These are phyloP conservation scores for Crotalus horridus DNA, from an alignment of 2,113 vertebrate genomes.

Conservation along the genomic window DNA sequence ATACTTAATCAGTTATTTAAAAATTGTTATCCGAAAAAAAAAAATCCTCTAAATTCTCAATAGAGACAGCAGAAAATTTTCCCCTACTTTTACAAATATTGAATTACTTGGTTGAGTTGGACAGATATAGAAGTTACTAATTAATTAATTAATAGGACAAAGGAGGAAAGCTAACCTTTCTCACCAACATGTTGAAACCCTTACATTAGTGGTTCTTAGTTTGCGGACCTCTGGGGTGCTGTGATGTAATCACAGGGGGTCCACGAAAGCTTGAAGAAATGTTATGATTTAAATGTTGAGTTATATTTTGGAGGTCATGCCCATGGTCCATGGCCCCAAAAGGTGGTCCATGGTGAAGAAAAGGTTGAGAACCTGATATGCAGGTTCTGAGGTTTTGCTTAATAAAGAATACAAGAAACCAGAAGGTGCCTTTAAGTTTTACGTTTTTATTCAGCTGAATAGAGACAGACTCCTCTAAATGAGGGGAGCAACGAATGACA, in stretches of 20 bases:
- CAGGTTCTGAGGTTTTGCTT: no score
- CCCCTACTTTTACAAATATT: neutral
- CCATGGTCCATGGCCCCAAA: neutral
- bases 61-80: neutral
- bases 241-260: neutral
- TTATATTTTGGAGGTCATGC: neutral
- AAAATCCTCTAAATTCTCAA: neutral
- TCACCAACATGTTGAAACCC: neutral
- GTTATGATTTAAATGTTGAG: neutral
- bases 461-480: no score
- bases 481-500: no score
- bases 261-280: neutral
- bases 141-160: neutral
- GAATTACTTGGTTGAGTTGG: neutral
- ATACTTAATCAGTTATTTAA: neutral
- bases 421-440: no score
- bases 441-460: no score
- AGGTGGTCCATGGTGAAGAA: neutral
- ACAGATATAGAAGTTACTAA: neutral
- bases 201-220: neutral
- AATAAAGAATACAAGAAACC: no score
- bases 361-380: neutral
- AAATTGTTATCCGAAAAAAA: neutral
- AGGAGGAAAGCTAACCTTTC: neutral
- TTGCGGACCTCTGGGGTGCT: neutral